Conservation (phyloP, 2,113 vertebrate species). For the Azemiops feae region DNA sequence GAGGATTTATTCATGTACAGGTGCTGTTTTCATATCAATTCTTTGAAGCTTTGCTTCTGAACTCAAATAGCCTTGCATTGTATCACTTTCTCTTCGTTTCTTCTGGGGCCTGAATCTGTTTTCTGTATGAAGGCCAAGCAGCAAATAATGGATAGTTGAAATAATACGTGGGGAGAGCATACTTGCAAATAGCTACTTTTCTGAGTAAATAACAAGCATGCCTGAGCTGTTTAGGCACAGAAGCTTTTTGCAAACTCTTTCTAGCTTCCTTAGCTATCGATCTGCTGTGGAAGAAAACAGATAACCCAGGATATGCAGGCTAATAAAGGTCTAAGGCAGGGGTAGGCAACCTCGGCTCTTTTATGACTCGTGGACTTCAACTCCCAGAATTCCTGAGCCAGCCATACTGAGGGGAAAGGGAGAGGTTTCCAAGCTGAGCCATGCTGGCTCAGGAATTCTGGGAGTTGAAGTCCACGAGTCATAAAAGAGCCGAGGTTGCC, state of each 20-base stretch:
- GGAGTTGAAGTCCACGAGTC: too few relatives aligned
- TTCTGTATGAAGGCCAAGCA: not conserved
- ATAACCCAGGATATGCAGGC: not conserved
- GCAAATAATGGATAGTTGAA: not conserved
- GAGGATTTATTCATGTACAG: not conserved
- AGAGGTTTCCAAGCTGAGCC: too few relatives aligned
- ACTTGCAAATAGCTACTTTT: not conserved
- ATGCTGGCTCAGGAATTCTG: too few relatives aligned
- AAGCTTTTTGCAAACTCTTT: not conserved
- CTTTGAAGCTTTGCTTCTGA: constrained; percentile 6
- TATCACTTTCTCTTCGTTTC: not conserved
- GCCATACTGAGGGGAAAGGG: too few relatives aligned
- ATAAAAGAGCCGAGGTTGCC: too few relatives aligned
- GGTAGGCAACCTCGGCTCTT: too few relatives aligned
- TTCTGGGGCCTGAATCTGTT: constrained; percentile 2
- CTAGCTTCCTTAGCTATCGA: not conserved
- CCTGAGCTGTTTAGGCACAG: not conserved
- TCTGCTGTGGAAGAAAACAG: not conserved
- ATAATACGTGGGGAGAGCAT: not conserved
- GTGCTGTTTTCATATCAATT: not conserved
- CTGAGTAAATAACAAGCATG: not conserved
- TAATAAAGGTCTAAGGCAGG: not conserved
- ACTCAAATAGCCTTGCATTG: not conserved
- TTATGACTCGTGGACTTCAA: too few relatives aligned
- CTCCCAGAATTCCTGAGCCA: too few relatives aligned